A percentile compares a stretch with the other conserved stretches of the same genome.
Evolutionary conservation across 1,140 invertebrate genomes (phyloP).

Genomic region (Anoplophora glabripennis): DNA sequence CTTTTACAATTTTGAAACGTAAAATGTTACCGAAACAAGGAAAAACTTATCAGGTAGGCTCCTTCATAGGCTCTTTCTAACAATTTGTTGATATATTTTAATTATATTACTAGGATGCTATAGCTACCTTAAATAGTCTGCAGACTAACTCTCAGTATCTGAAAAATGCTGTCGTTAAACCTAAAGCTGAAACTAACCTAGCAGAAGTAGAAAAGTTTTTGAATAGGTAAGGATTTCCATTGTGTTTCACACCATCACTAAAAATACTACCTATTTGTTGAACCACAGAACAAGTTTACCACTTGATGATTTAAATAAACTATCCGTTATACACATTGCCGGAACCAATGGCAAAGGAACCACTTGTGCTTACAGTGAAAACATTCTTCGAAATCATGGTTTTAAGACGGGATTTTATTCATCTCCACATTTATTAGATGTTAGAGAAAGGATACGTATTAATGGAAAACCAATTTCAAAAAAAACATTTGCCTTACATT

Average conservation of each 20-base stretch:
- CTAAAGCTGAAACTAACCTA: conserved; percentile 28
- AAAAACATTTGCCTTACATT: conserved; percentile 73
- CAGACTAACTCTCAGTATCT: conserved; percentile 45
- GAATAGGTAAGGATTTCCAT: conserved; percentile 28
- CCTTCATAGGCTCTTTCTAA: background rate
- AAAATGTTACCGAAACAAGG: background rate
- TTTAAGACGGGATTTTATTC: conserved; percentile 93
- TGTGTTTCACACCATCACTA: too few relatives aligned
- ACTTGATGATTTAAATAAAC: conserved; percentile 59
- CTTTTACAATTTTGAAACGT: too few relatives aligned
- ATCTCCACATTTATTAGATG: conserved; percentile 91
- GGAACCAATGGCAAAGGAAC: conserved; percentile 97
- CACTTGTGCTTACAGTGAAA: conserved; percentile 90
- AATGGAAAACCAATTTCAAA: conserved; percentile 77
- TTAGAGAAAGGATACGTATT: conserved; percentile 89
- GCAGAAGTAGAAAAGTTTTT: conserved; percentile 37
- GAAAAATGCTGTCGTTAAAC: conserved; percentile 30
- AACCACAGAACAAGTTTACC: conserved; percentile 60
- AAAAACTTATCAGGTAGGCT: conserved; percentile 1
- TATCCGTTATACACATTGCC: conserved; percentile 89
- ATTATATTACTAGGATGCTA: conserved; percentile 35
- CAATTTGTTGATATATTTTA: background rate
- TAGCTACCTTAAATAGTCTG: conserved; percentile 40
- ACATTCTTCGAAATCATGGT: conserved; percentile 81
- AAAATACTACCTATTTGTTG: background rate